These are phyloP conservation scores for Orbicella faveolata DNA, from an alignment of 64 coral and sea anemone genomes.

Conservation along the genomic window DNA sequence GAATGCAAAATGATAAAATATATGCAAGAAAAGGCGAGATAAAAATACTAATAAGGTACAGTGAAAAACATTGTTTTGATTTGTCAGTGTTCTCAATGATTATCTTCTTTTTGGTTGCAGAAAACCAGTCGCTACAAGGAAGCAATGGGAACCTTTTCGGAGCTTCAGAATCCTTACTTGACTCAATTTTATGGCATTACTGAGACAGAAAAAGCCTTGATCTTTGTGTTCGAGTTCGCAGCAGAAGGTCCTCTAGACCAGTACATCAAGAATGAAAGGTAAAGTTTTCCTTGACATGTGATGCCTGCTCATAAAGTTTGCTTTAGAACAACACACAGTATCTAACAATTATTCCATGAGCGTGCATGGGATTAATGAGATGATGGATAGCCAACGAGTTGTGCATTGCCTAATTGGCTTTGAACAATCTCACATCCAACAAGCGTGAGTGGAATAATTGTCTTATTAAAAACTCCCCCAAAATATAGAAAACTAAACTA, in stretches of 20 bases:
- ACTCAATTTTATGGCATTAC: constrained; percentile 30
- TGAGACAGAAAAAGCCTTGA: background rate
- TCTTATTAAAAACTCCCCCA: no score
- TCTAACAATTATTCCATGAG: background rate
- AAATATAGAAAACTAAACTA: no score
- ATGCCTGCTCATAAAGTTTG: background rate
- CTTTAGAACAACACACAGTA: background rate
- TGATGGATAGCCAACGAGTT: no score
- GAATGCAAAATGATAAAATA: no score
- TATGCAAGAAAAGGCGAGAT: no score
- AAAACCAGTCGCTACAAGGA: background rate
- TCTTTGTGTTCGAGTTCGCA: constrained; percentile 44
- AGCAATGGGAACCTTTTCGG: background rate
- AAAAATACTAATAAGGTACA: background rate
- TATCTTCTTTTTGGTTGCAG: background rate
- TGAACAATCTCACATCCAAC: no score
- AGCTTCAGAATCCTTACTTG: constrained; percentile 30
- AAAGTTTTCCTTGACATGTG: background rate
- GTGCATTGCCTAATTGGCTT: no score
- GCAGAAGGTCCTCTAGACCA: constrained; percentile 15
- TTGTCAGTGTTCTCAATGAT: background rate
- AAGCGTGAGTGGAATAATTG: no score
- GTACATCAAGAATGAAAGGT: constrained; percentile 36
- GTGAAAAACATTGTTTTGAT: background rate
- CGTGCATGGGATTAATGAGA: no score